Percentiles rank a stretch among this genome's conserved stretches.
Evolutionary conservation across 1,140 invertebrate species (phyloP).

Genomic region (Phenacoccus solenopsis): DNA sequence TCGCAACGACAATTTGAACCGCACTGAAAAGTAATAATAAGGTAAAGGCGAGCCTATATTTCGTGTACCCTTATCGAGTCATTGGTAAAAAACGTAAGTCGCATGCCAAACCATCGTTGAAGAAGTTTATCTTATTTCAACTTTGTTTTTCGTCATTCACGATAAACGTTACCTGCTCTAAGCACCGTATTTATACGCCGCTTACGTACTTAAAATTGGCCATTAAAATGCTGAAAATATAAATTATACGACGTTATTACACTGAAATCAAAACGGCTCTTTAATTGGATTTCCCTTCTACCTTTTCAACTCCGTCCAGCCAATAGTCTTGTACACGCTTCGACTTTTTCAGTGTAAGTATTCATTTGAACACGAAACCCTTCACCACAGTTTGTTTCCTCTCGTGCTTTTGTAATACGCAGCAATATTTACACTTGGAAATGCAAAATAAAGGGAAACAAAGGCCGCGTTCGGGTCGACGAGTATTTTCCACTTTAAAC

Average conservation of each 20-base stretch:
- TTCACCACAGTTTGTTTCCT: neutral
- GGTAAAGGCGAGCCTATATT: too few species aligned
- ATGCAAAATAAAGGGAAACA: too few species aligned
- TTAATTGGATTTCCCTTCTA: neutral
- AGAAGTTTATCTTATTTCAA: neutral
- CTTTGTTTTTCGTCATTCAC: neutral
- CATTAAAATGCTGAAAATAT: neutral
- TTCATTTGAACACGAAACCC: neutral
- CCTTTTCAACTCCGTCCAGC: too few species aligned
- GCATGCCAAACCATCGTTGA: neutral
- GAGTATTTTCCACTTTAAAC: too few species aligned
- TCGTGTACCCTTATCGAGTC: too few species aligned
- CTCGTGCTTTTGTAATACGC: too few species aligned
- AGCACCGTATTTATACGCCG: neutral
- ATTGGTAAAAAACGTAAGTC: neutral
- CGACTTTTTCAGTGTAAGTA: neutral
- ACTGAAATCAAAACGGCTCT: neutral
- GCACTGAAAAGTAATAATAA: too few species aligned
- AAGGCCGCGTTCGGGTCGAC: too few species aligned
- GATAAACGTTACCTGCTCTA: neutral
- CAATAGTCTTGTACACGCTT: too few species aligned
- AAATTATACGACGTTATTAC: conserved; percentile 3
- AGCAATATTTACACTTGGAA: too few species aligned
- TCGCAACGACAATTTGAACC: too few species aligned
- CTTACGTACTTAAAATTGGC: neutral